These are phyloP conservation scores for Semaprochilodus insignis DNA, from an alignment of 2,797 vertebrate species.

Conservation along the genomic window DNA sequence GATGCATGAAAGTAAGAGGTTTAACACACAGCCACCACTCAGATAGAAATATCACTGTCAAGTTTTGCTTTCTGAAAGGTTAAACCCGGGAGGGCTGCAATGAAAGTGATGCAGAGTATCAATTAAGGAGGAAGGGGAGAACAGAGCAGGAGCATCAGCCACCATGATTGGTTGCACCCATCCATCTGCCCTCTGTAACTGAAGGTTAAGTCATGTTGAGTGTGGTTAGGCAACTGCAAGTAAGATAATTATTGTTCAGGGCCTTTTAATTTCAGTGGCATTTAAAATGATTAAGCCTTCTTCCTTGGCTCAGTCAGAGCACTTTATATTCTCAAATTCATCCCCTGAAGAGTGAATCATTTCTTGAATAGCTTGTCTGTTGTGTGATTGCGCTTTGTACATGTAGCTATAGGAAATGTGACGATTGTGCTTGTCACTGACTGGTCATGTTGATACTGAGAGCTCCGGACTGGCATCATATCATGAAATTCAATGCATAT, in stretches of 20 bases:
- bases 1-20: conserved; percentile 31
- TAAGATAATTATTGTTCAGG: conserved; percentile 59
- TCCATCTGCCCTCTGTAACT: conserved; percentile 47
- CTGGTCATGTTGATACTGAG: conserved; percentile 53
- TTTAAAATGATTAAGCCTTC: conserved; percentile 71
- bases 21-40: conserved; percentile 42
- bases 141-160: conserved; percentile 20
- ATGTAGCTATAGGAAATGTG: conserved; percentile 63
- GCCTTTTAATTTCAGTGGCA: conserved; percentile 74
- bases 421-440: conserved; percentile 64
- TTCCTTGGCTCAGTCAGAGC: conserved; percentile 60
- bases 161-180: conserved; percentile 52
- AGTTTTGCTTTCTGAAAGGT: conserved; percentile 54
- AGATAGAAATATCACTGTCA: conserved; percentile 62
- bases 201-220: conserved; percentile 51
- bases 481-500: conserved; percentile 62
- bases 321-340: conserved; percentile 64
- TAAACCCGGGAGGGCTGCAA: conserved; percentile 42
- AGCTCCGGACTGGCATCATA: conserved; percentile 55
- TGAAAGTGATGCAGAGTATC: conserved; percentile 54
- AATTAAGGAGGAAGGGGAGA: conserved; percentile 50
- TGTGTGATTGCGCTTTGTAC: conserved; percentile 71
- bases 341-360: conserved; percentile 55
- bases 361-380: conserved; percentile 68
- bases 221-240: conserved; percentile 37